These are phyloP conservation scores for Lypha dubia DNA, from an alignment of 2,888 invertebrate species.

Conservation along the genomic window DNA sequence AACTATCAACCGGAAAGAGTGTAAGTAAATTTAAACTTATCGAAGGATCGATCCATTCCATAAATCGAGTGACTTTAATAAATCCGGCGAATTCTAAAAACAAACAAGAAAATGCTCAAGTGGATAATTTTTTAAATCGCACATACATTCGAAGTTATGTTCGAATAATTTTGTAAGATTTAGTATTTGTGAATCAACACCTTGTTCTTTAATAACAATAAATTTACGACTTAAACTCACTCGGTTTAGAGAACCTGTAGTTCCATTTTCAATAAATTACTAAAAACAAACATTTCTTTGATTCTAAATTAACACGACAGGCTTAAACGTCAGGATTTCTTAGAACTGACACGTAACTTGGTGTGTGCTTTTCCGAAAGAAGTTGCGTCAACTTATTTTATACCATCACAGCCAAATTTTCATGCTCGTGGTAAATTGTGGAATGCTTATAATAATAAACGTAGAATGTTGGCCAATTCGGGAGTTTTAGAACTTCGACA, in stretches of 20 bases:
- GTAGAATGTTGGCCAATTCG: not conserved
- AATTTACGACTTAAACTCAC: too few relatives aligned
- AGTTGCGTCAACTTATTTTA: conserved; percentile 35
- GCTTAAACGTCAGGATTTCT: conserved; percentile 52
- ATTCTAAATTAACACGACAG: not conserved
- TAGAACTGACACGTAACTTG: conserved; percentile 39
- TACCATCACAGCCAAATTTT: conserved; percentile 21
- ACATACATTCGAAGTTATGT: too few relatives aligned
- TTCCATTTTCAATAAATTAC: too few relatives aligned
- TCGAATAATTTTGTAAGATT: not conserved
- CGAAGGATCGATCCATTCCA: too few relatives aligned
- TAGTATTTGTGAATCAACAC: not conserved
- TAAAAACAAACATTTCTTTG: too few relatives aligned
- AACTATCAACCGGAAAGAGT: conserved; percentile 49
- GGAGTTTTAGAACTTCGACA: conserved; percentile 48
- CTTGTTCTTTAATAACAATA: too few relatives aligned
- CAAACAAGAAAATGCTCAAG: too few relatives aligned
- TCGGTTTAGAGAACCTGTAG: too few relatives aligned
- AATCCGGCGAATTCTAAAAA: too few relatives aligned
- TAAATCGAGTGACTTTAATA: too few relatives aligned
- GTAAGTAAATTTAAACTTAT: conserved; percentile 21
- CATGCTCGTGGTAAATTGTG: conserved; percentile 58
- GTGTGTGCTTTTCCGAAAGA: conserved; percentile 53
- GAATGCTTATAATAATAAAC: conserved; percentile 28
- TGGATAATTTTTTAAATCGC: too few relatives aligned